These are phyloP conservation scores for Aviceda subcristata DNA, from an alignment of 2,113 vertebrate species.

Conservation along the genomic window DNA sequence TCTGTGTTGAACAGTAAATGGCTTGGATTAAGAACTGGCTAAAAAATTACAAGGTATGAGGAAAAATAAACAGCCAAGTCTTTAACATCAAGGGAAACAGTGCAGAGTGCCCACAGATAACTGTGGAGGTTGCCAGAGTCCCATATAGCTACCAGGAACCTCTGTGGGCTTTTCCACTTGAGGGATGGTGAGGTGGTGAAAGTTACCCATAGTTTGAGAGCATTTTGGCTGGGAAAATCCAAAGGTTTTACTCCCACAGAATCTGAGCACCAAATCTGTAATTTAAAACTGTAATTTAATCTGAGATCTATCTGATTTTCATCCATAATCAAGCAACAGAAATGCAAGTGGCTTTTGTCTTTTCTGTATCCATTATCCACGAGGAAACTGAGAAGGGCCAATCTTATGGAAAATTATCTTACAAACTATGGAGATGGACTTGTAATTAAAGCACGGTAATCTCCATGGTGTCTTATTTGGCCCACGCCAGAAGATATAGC, in stretches of 20 bases:
- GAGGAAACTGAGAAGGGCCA: not conserved
- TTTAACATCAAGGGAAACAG: not conserved
- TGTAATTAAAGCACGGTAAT: not conserved
- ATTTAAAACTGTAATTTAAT: not conserved
- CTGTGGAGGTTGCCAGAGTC: not conserved
- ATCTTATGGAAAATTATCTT: not conserved
- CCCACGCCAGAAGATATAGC: not conserved
- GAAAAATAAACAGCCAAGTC: not conserved
- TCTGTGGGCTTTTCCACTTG: not conserved
- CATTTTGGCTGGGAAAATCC: not conserved
- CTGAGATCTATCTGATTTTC: not conserved
- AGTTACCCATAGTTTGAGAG: not conserved
- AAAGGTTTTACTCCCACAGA: not conserved
- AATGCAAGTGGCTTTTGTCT: not conserved
- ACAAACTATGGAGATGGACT: not conserved
- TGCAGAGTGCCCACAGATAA: not conserved
- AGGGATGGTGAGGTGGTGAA: not conserved
- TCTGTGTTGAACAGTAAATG: not conserved
- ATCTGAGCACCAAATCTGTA: not conserved
- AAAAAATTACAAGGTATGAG: not conserved
- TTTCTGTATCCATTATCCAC: not conserved
- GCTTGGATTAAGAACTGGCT: not conserved
- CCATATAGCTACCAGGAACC: not conserved
- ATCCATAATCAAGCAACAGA: not conserved
- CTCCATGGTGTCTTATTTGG: not conserved